Evolutionary conservation across 2,797 vertebrate genomes (phyloP).

Genomic region (Thamnophis elegans): DNA sequence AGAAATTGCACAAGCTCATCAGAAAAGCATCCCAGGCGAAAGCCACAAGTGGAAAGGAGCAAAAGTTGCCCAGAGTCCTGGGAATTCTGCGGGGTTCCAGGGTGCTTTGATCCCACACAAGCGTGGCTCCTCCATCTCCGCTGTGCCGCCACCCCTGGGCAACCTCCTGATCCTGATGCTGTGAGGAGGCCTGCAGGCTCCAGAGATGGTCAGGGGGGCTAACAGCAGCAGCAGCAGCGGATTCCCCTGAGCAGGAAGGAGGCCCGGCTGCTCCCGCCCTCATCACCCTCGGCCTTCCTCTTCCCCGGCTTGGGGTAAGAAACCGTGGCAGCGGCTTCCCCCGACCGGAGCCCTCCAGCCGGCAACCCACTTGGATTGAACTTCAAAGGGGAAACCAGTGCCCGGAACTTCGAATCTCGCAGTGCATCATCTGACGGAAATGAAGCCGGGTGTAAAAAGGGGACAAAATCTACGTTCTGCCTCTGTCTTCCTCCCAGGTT

Average conservation of each 20-base stretch:
- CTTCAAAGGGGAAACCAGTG: not conserved
- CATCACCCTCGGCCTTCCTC: not conserved
- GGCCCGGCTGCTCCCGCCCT: not conserved
- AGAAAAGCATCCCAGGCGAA: not conserved
- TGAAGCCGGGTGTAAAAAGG: not conserved
- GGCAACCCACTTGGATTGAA: not conserved
- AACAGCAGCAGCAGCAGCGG: no score
- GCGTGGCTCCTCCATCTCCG: not conserved
- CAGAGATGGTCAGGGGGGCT: constrained; percentile 8
- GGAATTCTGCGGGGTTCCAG: not conserved
- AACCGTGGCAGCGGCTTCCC: not conserved
- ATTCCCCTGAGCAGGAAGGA: not conserved
- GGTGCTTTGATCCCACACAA: not conserved
- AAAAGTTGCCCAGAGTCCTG: not conserved
- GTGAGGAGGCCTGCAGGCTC: not conserved
- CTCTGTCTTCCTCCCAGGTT: not conserved
- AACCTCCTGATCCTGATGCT: not conserved
- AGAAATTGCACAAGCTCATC: not conserved
- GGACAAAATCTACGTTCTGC: not conserved
- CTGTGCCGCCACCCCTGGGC: not conserved
- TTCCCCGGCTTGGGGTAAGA: not conserved
- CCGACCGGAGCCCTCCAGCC: not conserved
- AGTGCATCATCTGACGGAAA: not conserved
- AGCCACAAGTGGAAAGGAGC: not conserved
- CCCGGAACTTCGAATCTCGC: not conserved